Evolutionary conservation across 2,888 invertebrate genomes (phyloP), one percentile per base, ranked within the genome.

Genomic region (Phaonia tiefii): DNA sequence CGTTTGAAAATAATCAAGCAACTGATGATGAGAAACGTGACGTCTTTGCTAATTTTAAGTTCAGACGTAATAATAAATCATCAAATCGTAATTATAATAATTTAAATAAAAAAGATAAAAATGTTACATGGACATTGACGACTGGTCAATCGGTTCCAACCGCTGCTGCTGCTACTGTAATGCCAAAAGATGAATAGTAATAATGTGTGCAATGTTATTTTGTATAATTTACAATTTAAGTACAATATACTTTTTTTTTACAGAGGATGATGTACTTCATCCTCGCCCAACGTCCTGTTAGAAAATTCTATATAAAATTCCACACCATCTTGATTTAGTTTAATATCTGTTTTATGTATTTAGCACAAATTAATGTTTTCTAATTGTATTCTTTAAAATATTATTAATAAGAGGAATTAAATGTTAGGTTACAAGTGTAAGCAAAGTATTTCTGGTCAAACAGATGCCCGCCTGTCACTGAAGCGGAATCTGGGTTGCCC

Each of bases 1-100:
- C 89, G 84, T 54, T 88, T 26, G 88, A 88, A n/a, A 78, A 73
- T 13, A 11, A n/a, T 7, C 58, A 15, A 7, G 20, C 39, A 46
- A 67, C 46, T 72, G 58, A 67, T 31, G 56, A 86, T 73, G 70
- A 84, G 4, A 87, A 86, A 71, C 87, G 88, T 1, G 87, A 90
- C 83, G 86, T 86, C 2, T 90, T 88, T 83, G 88, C 87, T 5
- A 90, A 90, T 82, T 90, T 90, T 60, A 87, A 88, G 81, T 89
- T 87, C 83, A 86, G 89, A 2, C 89, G 90, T 8, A 74, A 84
- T 70, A 13, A 79, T 10, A 89, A 89, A 51, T 17, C 83, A 63
- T 66, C 82, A 26, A 88, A 87, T 84, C 86, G 87, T 54, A 88
- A 87, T 76, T 86, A 86, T 65, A 83, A 83, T 65, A 84, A 84